Evolutionary conservation across 2,888 invertebrate species (phyloP), one percentile per base, ranked within the genome.

Genomic region (Dynastes tityus): DNA sequence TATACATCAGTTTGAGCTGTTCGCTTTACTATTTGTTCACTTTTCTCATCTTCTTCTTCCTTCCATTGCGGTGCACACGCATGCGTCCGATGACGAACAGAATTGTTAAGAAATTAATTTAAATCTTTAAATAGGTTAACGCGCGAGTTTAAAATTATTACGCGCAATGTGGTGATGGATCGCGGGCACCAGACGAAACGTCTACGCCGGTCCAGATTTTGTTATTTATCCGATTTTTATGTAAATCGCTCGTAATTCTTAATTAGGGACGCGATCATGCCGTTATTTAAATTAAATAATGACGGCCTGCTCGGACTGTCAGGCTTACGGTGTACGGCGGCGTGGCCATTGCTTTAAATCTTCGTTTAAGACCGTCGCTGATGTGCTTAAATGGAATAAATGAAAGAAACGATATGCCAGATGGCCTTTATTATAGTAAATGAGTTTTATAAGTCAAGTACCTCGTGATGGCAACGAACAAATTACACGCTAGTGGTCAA

Each of bases 251-350:
- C 70, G 77, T 77, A 77, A 77, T 58, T 77, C 68, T 78, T 78
- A 78, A 78, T 78, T 78, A 64, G 40, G 63, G 64, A 58, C 49
- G 64, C 22, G 45, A 58, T 71, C 51, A 78, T 53, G 71, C 73
- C 71, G 71, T 63, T 55, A 49, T 64, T 73, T 83, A 82, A 85
- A 86, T 85, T 85, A 84, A 83, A 84, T 85, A 86, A 85, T 85
- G 81, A 82, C 80, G 80, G 83, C n/a, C 11, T 4, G 67, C 2
- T 45, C 22, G 22, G 16, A 8, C 5, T 4, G 63, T 55, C 6
- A 8, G 55, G 22, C 22, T 22, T 22, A 51, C 8, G 65, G 40
- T 16, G 65, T n/a, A 22, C 45, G 16, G 9, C 40, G 58, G 58
- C 37, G 11, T 6, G 45, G 27, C 40, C 45, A 85, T 82, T 83